Base-by-base conservation (phyloP, 2,888 invertebrate genomes). In the Drosophila silvestris region DNA sequence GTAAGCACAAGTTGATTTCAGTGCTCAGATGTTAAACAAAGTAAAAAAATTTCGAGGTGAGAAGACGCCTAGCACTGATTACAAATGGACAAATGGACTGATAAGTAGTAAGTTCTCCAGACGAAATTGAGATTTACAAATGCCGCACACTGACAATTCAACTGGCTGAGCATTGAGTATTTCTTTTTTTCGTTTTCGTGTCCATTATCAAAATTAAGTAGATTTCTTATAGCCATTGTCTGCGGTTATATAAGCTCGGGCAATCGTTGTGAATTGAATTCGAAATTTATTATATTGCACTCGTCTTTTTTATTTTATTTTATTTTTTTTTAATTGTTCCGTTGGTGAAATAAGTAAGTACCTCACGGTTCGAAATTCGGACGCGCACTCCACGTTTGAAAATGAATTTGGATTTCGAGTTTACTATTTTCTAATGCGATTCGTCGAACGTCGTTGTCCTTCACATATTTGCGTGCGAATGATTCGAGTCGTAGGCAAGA, bases 391-490 rank as follows among this genome's bases (percentile, higher is more conserved):
- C 84, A 88, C 87, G 67, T 75, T 77, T 83, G 83, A 87, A 67
- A 61, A 52, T 47, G n/a, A 69, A 82, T 77, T 77, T 71, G 58
- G 58, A 73, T 69, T 74, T 83, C 57, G 74, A 71, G 66, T 71
- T 83, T 71, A 70, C 72, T 83, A 69, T 70, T 59, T 53, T 56
- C 70, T 70, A 79, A 71, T 74, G 70, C 70, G 58, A 70, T 82
- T 82, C 76, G 88, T 79, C 82, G 74, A 89, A 89, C 85, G 90
- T 90, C 77, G 89, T 89, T 88, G 87, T 88, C 87, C 87, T 88
- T 88, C 87, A 88, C 87, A 88, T 88, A 83, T 79, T 91, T 90
- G 85, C 85, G 79, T 77, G 90, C 82, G 90, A 90, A 84, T 89
- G 82, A 78, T 82, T 78, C 88, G 88, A 89, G 76, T 74, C 80